Evolutionary conservation across 2,888 invertebrate species (phyloP).

Genomic region (Hyles lineata): DNA sequence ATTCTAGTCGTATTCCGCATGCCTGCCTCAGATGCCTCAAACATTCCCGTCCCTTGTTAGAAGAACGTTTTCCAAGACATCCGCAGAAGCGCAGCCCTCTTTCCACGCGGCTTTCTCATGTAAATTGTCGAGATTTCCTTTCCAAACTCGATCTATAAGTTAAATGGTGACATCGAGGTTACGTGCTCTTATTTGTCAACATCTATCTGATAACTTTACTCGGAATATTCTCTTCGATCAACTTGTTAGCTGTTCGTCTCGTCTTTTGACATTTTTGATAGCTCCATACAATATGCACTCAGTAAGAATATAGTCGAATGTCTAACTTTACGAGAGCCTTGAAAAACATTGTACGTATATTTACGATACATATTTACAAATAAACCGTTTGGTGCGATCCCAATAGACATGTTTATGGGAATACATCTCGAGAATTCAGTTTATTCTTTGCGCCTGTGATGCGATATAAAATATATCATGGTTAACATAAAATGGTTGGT

Average conservation of each 20-base stretch:
- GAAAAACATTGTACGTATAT: conserved; percentile 18
- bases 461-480: conserved; percentile 50
- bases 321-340: conserved; percentile 13
- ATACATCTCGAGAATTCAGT: conserved; percentile 28
- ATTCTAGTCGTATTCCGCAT: conserved; percentile 68
- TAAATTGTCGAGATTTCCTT: conserved; percentile 76
- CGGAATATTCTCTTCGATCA: not conserved
- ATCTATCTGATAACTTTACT: conserved; percentile 19
- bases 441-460: conserved; percentile 42
- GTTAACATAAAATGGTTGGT: conserved; percentile 61
- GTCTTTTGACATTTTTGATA: not conserved
- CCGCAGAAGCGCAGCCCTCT: conserved; percentile 58
- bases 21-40: conserved; percentile 69
- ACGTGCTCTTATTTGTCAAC: conserved; percentile 45
- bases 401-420: conserved; percentile 29
- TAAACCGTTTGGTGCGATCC: conserved; percentile 28
- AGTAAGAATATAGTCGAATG: conserved; percentile 1
- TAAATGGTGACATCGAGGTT: conserved; percentile 59
- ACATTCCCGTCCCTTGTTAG: conserved; percentile 77
- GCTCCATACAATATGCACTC: not conserved
- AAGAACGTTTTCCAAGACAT: conserved; percentile 58
- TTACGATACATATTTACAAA: conserved; percentile 26
- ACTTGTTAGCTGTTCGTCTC: not conserved
- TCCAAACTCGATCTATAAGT: conserved; percentile 72
- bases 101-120: conserved; percentile 72